These are phyloP conservation scores for Bombus vancouverensis DNA, from an alignment of 1,140 invertebrate genomes.

Conservation along the genomic window DNA sequence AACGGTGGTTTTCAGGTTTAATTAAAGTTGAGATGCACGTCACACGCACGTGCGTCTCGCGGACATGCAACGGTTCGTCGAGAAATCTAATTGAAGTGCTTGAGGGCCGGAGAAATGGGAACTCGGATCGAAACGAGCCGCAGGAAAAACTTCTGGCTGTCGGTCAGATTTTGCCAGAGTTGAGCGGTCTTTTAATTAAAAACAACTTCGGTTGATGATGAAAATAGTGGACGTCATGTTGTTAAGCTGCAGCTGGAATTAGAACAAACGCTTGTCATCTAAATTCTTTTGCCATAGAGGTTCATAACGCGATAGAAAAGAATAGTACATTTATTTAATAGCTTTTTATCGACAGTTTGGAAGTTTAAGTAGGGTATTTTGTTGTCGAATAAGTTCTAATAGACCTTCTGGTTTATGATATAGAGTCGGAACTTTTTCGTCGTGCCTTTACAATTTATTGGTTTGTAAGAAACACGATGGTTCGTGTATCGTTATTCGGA, in stretches of 20 bases:
- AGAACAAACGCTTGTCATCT: not conserved
- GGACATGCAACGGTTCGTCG: slow-evolving; percentile 41
- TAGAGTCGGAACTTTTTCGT: too few species aligned
- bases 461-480: too few species aligned
- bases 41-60: slow-evolving; percentile 37
- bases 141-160: slow-evolving; percentile 36
- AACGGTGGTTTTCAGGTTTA: slow-evolving; percentile 49
- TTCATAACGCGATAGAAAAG: too few species aligned
- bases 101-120: not conserved
- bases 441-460: too few species aligned
- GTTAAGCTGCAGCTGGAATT: not conserved
- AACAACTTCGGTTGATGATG: slow-evolving; percentile 47
- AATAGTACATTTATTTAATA: too few species aligned
- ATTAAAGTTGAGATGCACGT: slow-evolving; percentile 57
- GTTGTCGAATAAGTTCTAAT: too few species aligned
- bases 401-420: too few species aligned
- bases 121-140: slow-evolving; percentile 1
- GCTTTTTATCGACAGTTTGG: too few species aligned
- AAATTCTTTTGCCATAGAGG: not conserved
- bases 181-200: slow-evolving; percentile 58
- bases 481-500: too few species aligned
- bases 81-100: slow-evolving; percentile 59
- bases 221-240: not conserved
- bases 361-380: too few species aligned
- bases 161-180: slow-evolving; percentile 18